Base-by-base conservation (phyloP, 2,888 invertebrate species). In the Netelia fuscicornis region DNA sequence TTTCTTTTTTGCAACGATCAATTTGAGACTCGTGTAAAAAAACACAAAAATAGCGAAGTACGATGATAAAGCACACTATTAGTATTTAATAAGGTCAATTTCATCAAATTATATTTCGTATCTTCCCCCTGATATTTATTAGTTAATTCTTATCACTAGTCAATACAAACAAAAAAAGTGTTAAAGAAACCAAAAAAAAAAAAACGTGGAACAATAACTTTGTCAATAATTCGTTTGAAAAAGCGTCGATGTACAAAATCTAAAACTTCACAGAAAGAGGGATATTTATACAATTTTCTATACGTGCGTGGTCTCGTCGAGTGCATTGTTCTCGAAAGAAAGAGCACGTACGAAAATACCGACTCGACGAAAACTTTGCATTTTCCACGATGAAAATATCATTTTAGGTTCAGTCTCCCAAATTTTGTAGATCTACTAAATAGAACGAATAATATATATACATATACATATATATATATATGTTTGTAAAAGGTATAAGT, bases 101-200 rank as follows among this genome's bases (percentile, higher is more conserved):
- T 56, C 62, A 20, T 58, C n/a, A 10, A 48, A 84, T 10, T 54
- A 13, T 88, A 89, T 89, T 81, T 86, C 84, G 83, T 75, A 86
- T 88, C 85, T 88, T 79, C 77, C 86, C 75, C 68, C 75, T 82
- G 77, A 84, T 90, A 89, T 89, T 89, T 89, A 89, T 91, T 90
- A 89, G 88, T 89, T 88, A 88, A 90, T 90, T 89, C 75, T 88
- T 85, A 88, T 87, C 85, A 85, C 88, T 89, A 89, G 89, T 90
- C 88, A 89, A 86, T 89, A 30, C 20, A 62, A 71, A 76, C 37
- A 74, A 79, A 76, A 64, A 64, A 65, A 37, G 20, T 42, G 80
- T 20, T 17, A 65, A 76, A 48, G 13, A 64, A 70, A 62, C 6
- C 62, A 23, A 58, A 30, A 17, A 25, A 68, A 68, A 54, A 48